Evolutionary conservation across 1,140 invertebrate species (phyloP).

Genomic region (Drosophila guanche): DNA sequence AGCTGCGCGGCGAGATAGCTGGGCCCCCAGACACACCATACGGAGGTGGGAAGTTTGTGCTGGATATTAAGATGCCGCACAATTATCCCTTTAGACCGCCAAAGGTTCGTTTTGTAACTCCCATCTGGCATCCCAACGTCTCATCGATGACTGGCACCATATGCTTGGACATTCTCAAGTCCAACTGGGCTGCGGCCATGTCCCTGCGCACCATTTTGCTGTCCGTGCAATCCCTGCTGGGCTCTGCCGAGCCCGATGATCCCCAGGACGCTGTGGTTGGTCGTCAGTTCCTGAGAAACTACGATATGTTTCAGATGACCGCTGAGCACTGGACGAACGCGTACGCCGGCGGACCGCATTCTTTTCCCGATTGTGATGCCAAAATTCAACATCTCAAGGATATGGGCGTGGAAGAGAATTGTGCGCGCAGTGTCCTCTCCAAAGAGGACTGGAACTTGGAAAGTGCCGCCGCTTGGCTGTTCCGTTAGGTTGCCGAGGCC

Average conservation of each 20-base stretch:
- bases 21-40: constrained; percentile 98
- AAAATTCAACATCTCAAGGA: constrained; percentile 92
- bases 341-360: constrained; percentile 94
- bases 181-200: constrained; percentile 99
- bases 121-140: constrained; percentile 99
- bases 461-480: constrained; percentile 93
- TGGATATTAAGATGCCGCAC: constrained; percentile 99
- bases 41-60: constrained; percentile 95
- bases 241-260: constrained; percentile 97
- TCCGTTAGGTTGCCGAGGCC: constrained; percentile 88
- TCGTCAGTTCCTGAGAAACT: constrained; percentile 96
- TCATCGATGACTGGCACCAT: constrained; percentile 99
- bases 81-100: constrained; percentile 99
- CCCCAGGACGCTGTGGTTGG: constrained; percentile 99
- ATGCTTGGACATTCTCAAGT: constrained; percentile 99
- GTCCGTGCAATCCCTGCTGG: constrained; percentile 95
- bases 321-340: constrained; percentile 97
- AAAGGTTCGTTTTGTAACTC: constrained; percentile 97
- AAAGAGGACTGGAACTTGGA: constrained; percentile 95
- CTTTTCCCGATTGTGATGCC: constrained; percentile 90
- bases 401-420: constrained; percentile 94
- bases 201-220: constrained; percentile 97
- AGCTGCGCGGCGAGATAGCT: constrained; percentile 95
- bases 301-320: constrained; percentile 93
- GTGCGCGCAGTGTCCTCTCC: constrained; percentile 92